Base-by-base conservation (phyloP, 2,113 vertebrate genomes). In the Malurus elegans region DNA sequence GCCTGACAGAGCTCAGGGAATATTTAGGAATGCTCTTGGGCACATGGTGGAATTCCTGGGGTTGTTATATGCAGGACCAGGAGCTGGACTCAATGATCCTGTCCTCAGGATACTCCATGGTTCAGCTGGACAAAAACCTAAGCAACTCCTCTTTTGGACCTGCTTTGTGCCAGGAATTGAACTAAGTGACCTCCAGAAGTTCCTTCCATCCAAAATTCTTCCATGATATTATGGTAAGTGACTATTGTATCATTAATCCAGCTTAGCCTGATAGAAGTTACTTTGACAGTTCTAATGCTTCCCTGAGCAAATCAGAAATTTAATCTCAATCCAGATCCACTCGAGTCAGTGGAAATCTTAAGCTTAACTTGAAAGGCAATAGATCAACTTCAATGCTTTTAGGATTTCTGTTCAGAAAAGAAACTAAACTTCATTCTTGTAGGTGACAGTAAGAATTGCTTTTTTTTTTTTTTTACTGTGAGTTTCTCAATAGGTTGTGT, bases 141-240 rank as follows among this genome's bases (percentile, higher is more conserved):
- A 82, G 28, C 36, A 92, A 50, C 28, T 16, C 32, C 18, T 57
- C 11, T 1, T 0, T 0, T 47, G 40, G 58, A 21, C 18, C 25
- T 71, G 20, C 53, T 81, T 18, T 58, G 47, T 84, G 45, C 54
- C 36, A 78, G 34, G 14, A 21, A 17, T 42, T 79, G 66, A 88
- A 91, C 26, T 8, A 51, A 16, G 6, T 73, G 65, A 50, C 54
- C 34, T 69, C n/a, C 58, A 61, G 28, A 82, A 82, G 26, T 42
- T 15, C 71, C 42, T 79, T 92, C 18, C 18, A 92, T 79, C 28
- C 53, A 88, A 69, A 92, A 88, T 65, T 90, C 57, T 65, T 91
- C 56, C 66, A 32, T 57, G 91, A 96, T 91, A 82, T 94, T 79
- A 90, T 57, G 36, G 60, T n/a, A 84, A 71, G 64, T 92, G 90